phyloP scores from a whole-genome alignment of 1,140 invertebrate genomes.

The Heliothis subflexa region DNA sequence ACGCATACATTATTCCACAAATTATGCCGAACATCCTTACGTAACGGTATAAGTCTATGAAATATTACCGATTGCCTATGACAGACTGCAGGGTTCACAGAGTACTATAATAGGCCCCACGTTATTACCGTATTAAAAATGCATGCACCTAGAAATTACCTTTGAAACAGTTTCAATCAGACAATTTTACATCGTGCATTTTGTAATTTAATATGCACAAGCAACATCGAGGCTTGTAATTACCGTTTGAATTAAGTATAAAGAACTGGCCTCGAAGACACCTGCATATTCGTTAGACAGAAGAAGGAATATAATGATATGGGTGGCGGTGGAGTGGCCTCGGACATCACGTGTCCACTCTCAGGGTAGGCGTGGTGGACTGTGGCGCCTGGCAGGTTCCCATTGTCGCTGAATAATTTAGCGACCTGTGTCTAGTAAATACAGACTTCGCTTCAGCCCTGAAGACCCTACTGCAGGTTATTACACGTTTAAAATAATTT shows the following conservation, averaged over 20 bases:
- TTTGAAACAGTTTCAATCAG: conserved; percentile 25
- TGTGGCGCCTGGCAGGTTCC: conserved; percentile 63
- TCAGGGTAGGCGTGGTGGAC: conserved; percentile 27
- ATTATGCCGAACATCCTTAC: conserved; percentile 35
- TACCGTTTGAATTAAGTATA: conserved; percentile 33
- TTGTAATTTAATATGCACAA: conserved; percentile 34
- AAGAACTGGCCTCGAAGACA: conserved; percentile 42
- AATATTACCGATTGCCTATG: background rate
- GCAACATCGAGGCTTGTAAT: conserved; percentile 29
- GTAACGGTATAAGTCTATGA: background rate
- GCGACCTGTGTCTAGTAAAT: conserved; percentile 68
- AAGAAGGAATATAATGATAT: conserved; percentile 30
- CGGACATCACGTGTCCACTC: conserved; percentile 51
- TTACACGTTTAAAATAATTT: conserved; percentile 66
- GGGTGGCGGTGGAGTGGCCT: conserved; percentile 41
- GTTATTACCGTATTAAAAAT: conserved; percentile 20
- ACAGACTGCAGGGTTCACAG: background rate
- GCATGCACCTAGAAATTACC: conserved; percentile 14
- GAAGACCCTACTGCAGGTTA: conserved; percentile 59
- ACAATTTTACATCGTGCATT: conserved; percentile 40
- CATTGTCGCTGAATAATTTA: conserved; percentile 79
- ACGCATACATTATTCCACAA: conserved; percentile 49
- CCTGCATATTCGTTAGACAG: conserved; percentile 37
- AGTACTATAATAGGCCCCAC: background rate
- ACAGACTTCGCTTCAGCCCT: conserved; percentile 63